Conservation (phyloP, 1,140 invertebrate genomes). For the Cotesia typhae region DNA sequence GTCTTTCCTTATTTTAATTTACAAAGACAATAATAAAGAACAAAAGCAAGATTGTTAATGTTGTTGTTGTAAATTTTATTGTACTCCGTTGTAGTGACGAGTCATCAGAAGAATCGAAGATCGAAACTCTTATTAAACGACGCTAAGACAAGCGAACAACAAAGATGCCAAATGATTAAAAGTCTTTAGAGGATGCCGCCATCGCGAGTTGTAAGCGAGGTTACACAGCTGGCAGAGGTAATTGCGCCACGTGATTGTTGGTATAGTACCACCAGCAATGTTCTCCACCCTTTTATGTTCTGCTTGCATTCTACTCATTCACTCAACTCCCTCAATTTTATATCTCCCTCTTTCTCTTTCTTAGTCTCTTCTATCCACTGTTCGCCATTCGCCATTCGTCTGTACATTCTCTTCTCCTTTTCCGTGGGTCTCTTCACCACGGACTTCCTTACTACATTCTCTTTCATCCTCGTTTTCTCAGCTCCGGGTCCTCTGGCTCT, state of each 20-base stretch:
- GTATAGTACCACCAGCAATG: conserved; percentile 42
- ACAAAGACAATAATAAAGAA: neutral
- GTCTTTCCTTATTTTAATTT: too few species aligned
- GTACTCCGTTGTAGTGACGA: neutral
- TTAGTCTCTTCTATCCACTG: conserved; percentile 25
- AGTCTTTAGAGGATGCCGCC: conserved; percentile 54
- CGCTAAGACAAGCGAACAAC: conserved; percentile 49
- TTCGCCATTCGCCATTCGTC: conserved; percentile 28
- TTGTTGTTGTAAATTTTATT: too few species aligned
- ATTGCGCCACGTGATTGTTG: conserved; percentile 57
- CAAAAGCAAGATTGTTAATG: neutral
- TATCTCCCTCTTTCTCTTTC: conserved; percentile 10
- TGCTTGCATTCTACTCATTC: conserved; percentile 29
- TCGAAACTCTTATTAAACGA: conserved; percentile 27
- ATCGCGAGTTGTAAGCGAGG: conserved; percentile 22
- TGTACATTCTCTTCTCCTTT: neutral
- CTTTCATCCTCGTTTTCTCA: neutral
- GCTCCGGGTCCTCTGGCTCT: conserved; percentile 35
- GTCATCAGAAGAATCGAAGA: conserved; percentile 4
- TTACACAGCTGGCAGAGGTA: conserved; percentile 53
- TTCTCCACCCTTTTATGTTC: conserved; percentile 33
- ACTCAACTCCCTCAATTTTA: too few species aligned
- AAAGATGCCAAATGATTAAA: conserved; percentile 51
- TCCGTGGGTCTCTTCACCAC: conserved; percentile 20
- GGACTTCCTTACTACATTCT: conserved; percentile 22